A percentile compares a stretch with the other conserved stretches of the same genome.
Evolutionary conservation across 2,113 vertebrate genomes (phyloP).

Genomic region (Poeciliopsis prolifica): DNA sequence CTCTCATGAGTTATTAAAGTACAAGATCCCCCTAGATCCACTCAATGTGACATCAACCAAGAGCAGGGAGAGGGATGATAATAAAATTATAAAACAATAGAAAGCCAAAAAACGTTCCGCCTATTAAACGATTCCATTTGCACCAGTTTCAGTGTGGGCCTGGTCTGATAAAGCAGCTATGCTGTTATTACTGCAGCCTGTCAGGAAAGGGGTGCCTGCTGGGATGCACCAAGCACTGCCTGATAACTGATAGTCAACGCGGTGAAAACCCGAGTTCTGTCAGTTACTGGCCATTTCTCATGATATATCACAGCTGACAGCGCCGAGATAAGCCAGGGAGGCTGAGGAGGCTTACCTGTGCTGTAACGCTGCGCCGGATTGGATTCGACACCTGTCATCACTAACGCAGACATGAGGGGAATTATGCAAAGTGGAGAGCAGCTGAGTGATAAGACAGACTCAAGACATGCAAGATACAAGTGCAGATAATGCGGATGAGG

Average conservation of each 20-base stretch:
- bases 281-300: constrained; percentile 21
- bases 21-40: constrained; percentile 43
- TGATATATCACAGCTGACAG: constrained; percentile 36
- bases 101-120: constrained; percentile 43
- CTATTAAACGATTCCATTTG: constrained; percentile 71
- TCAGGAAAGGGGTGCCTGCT: constrained; percentile 32
- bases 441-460: constrained; percentile 35
- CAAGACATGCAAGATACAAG: constrained; percentile 34
- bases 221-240: constrained; percentile 11
- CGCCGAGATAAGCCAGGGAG: constrained; percentile 33
- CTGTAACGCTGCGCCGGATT: constrained; percentile 14
- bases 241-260: constrained; percentile 24
- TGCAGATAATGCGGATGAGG: constrained; percentile 29
- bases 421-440: constrained; percentile 18
- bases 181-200: constrained; percentile 54
- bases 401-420: constrained; percentile 39
- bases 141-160: constrained; percentile 42
- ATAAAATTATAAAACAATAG: constrained; percentile 54
- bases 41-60: constrained; percentile 61
- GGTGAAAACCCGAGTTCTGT: constrained; percentile 29
- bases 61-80: constrained; percentile 8
- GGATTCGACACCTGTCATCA: constrained; percentile 49
- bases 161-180: constrained; percentile 54
- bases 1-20: constrained; percentile 69
- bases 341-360: constrained; percentile 5